Base-by-base conservation (phyloP, 2,797 vertebrate species). In the Tokudaia muenninki region DNA sequence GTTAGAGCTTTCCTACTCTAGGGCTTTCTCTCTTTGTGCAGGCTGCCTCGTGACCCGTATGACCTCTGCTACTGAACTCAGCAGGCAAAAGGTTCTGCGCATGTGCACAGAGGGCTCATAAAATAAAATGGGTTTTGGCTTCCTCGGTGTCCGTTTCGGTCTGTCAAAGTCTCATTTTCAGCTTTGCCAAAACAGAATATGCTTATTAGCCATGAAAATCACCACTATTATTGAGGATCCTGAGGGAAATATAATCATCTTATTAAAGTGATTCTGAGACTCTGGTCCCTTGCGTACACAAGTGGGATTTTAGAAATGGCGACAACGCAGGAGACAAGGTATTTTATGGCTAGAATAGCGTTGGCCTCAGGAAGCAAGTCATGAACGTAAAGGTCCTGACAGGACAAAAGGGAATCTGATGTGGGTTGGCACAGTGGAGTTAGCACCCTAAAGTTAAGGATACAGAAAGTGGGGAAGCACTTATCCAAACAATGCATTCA, bases 141-240 rank as follows among this genome's bases (percentile, higher is more conserved):
- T 61, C 31, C 4, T 16, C 26, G 13, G 31, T 75, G 75, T 83
- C 93, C 3, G 13, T 67, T 94, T 81, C 44, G 55, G 78, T 82
- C 83, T 34, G 59, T 86, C 88, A 79, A n/a, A 90, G 88, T 83
- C 94, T 91, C 78, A 59, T 24, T 87, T 97, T 91, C 52, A 83
- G 65, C 50, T 63, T 70, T 6, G 37, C 75, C 70, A 63, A 70
- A 94, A 82, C 87, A 77, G 95, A 94, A 87, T 44, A 74, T 19
- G 65, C 34, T 75, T 78, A 61, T 55, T 82, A 82, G 65, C 78
- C 79, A 93, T 83, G 80, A 94, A 95, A 89, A 82, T 86, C 55
- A 63, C 52, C 11, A 19, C 75, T 52, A 41, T 78, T 75, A 87
- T 65, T 95, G 70, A 92, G 86, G 92, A 93, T 90, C 82, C 70